Evolutionary conservation across 2,113 vertebrate genomes (phyloP).

Genomic region (Lophochroa leadbeateri): DNA sequence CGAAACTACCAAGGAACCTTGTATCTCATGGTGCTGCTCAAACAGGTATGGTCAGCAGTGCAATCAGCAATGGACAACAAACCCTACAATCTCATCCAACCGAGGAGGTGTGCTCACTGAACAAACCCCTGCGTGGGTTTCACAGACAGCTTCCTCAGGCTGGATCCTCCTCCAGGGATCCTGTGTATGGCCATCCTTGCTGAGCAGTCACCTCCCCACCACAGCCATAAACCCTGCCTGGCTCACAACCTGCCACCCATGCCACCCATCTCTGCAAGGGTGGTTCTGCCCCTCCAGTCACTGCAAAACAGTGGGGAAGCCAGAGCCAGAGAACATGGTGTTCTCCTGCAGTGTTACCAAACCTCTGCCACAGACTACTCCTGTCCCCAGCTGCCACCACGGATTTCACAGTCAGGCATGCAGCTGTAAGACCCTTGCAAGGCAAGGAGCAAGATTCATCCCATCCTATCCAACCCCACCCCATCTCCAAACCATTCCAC

Average conservation of each 20-base stretch:
- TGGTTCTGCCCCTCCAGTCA: neutral
- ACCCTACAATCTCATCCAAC: neutral
- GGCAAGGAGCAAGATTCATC: neutral
- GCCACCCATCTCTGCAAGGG: neutral
- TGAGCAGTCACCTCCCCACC: neutral
- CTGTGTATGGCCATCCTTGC: neutral
- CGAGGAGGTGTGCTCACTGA: neutral
- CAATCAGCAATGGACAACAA: neutral
- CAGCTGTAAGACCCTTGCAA: neutral
- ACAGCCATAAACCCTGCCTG: neutral
- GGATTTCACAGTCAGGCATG: neutral
- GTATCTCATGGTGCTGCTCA: neutral
- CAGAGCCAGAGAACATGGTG: neutral
- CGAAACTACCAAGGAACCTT: neutral
- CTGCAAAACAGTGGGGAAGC: neutral
- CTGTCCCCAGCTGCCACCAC: neutral
- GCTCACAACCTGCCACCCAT: fast-evolving
- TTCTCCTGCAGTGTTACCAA: neutral
- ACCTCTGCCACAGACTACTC: neutral
- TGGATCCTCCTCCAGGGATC: neutral
- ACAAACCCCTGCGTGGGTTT: neutral
- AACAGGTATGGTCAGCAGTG: neutral
- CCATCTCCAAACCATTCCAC: neutral
- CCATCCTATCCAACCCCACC: neutral
- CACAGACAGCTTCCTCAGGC: neutral